Base-by-base conservation (phyloP, 1,140 invertebrate genomes). In the Leucophenga varia region DNA sequence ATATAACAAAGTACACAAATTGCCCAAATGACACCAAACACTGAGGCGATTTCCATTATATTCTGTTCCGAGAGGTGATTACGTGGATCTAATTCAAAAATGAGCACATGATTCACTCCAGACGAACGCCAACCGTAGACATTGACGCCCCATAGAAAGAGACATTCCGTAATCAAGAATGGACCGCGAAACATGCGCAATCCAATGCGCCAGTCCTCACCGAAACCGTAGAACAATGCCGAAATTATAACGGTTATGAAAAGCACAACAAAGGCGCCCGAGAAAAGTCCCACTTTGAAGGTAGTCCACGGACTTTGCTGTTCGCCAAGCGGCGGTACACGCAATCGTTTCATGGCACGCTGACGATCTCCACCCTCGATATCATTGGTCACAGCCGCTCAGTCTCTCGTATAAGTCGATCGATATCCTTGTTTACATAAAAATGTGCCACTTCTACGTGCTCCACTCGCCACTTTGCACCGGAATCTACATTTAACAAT, bases 31-130 rank as follows among this genome's bases (percentile, higher is more conserved):
- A 94, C 87, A 18, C 89, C 88, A 67, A 95, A 85, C 40, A 93
- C 86, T 1, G 88, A 83, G 0, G 91, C 88, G 51, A 95, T 78
- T 80, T 95, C 91, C 79, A 95, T 88, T 1, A 95, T 78, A 60
- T 94, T 87, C 60, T 92, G 89, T 69, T 93, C 90, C 2, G 90
- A 84, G 1, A 86, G 75, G 78, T 95, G 92, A 75, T 93, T 90
- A 38, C 93, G 78, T 1, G 93, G 93, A 79, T 95, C 90, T 20
- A 96, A 77, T 75, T 95, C 93, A 65, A 96, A 95, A 51, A 95
- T 96, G 0, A 95, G 81, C 1, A 96, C 92, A 75, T 96, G 93
- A 76, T 96, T 73, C 3, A 75, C 72, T 13, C 93, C 92, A 1
- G 90, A 90, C 34, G 86, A 87, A 42, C 90, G 79, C 91, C 91